Conservation (phyloP, 2,888 invertebrate genomes). For the Standfussiana lucernea region DNA sequence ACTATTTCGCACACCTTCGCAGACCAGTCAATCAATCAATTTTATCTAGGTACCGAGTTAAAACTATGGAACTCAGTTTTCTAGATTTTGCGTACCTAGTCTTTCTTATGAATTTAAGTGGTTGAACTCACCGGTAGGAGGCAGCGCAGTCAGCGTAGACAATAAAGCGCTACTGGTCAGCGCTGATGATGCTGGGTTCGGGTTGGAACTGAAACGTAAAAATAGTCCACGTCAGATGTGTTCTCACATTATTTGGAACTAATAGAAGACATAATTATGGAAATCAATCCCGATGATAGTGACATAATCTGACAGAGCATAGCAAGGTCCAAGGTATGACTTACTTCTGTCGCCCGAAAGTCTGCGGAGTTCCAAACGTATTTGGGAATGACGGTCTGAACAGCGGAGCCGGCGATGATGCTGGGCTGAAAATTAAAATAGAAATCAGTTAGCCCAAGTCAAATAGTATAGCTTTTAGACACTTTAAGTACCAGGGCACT, state of each 20-base stretch:
- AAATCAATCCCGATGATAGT: neutral
- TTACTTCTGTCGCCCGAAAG: conserved; percentile 87
- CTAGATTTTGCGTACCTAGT: neutral
- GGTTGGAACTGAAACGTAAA: conserved; percentile 79
- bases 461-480: neutral
- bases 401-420: conserved; percentile 92
- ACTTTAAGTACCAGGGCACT: conserved; percentile 15
- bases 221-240: conserved; percentile 7
- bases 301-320: neutral
- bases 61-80: neutral
- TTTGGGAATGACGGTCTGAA: conserved; percentile 94
- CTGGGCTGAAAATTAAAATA: conserved; percentile 86
- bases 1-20: neutral
- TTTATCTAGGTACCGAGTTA: neutral
- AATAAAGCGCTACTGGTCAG: conserved; percentile 85
- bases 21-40: neutral
- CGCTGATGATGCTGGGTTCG: conserved; percentile 81
- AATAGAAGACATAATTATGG: neutral
- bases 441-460: neutral
- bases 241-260: neutral
- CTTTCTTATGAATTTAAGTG: neutral
- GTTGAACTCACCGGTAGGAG: conserved; percentile 82
- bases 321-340: conserved; percentile 35
- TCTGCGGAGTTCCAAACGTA: conserved; percentile 92
- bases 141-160: conserved; percentile 85